Evolutionary conservation across 2,113 vertebrate genomes (phyloP).

Genomic region (Oxyura jamaicensis): DNA sequence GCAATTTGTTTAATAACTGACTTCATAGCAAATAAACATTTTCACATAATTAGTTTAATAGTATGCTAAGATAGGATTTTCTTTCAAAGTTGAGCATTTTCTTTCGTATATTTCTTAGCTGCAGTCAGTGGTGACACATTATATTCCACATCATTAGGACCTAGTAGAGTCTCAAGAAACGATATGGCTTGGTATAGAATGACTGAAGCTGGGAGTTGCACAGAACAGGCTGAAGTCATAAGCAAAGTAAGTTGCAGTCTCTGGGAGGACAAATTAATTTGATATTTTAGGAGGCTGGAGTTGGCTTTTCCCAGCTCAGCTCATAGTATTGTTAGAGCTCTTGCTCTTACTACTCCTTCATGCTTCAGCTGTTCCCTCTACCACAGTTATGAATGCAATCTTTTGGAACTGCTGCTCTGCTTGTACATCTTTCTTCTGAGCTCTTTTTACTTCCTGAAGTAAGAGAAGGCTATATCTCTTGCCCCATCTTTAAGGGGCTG

Average conservation of each 20-base stretch:
- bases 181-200: neutral
- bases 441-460: neutral
- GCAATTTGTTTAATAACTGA: conserved; percentile 56
- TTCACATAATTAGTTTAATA: conserved; percentile 54
- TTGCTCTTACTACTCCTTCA: neutral
- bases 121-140: neutral
- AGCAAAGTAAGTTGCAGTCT: neutral
- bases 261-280: neutral
- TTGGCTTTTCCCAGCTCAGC: neutral
- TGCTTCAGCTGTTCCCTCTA: neutral
- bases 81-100: conserved; percentile 4
- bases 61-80: conserved; percentile 9
- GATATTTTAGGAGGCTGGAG: neutral
- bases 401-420: neutral
- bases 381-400: rapidly evolving
- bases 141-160: conserved; percentile 37
- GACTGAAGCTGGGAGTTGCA: neutral
- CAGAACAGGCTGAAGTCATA: neutral
- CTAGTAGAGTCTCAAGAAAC: neutral
- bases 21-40: conserved; percentile 62
- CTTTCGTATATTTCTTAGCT: conserved; percentile 14
- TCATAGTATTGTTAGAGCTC: neutral
- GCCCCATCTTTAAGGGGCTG: neutral
- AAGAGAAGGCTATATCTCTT: neutral
- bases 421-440: neutral